phyloP scores from a whole-genome alignment of 2,888 invertebrate species.

The Lochmaea crataegi region DNA sequence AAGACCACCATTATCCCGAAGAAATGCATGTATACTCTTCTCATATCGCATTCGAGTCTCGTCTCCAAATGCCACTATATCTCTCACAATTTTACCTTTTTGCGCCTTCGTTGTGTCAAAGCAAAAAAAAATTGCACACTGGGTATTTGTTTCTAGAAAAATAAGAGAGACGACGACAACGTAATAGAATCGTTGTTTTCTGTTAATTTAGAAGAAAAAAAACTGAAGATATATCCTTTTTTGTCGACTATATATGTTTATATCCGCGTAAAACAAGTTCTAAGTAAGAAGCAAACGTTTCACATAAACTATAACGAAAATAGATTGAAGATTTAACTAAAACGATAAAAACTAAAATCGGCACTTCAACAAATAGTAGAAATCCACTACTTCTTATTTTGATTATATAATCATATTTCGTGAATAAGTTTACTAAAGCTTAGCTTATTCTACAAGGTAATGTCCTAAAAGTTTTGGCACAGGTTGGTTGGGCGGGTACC shows the following conservation, averaged over 20 bases:
- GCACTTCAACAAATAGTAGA: no score
- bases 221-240: constrained; percentile 1
- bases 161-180: not conserved
- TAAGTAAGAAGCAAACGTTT: not conserved
- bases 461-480: no score
- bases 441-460: no score
- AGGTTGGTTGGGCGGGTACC: no score
- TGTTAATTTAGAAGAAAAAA: constrained; percentile 1
- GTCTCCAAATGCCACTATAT: constrained; percentile 38
- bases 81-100: constrained; percentile 42
- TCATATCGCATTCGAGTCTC: constrained; percentile 46
- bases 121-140: not conserved
- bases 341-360: not conserved
- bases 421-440: no score
- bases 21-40: constrained; percentile 45
- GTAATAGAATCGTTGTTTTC: constrained; percentile 4
- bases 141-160: constrained; percentile 2
- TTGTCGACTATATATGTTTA: not conserved
- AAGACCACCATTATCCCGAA: constrained; percentile 48
- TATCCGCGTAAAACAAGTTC: not conserved
- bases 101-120: constrained; percentile 26
- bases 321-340: not conserved
- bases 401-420: no score
- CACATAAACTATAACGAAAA: not conserved
- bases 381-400: no score